Evolutionary conservation across 2,797 vertebrate species (phyloP).

Genomic region (Gambelia wislizenii): DNA sequence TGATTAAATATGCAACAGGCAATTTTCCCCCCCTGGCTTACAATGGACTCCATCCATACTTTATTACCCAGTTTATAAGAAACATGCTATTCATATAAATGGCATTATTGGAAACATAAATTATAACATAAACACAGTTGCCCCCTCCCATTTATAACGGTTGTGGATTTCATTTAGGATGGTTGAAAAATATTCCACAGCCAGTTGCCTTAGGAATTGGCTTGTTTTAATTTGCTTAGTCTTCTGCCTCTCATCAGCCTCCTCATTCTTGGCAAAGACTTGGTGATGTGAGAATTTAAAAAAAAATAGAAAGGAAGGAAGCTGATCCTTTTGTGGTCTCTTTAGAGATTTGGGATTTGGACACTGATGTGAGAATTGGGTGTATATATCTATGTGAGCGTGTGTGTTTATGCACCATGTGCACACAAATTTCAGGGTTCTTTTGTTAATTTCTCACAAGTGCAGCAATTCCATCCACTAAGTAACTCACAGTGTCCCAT

Average conservation of each 20-base stretch:
- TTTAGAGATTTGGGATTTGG: slow-evolving; percentile 33
- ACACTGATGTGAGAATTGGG: slow-evolving; percentile 1
- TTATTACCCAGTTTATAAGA: slow-evolving; percentile 69
- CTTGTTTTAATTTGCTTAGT: slow-evolving; percentile 49
- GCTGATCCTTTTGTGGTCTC: background rate
- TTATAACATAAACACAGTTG: slow-evolving; percentile 41
- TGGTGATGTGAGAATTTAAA: slow-evolving; percentile 17
- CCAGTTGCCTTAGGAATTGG: slow-evolving; percentile 45
- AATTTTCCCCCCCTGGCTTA: slow-evolving; percentile 4
- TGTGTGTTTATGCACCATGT: background rate
- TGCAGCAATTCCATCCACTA: slow-evolving; percentile 37
- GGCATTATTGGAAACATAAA: slow-evolving; percentile 67
- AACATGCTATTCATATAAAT: slow-evolving; percentile 67
- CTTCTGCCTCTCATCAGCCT: slow-evolving; percentile 51
- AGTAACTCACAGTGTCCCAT: slow-evolving; percentile 16
- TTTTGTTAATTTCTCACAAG: slow-evolving; percentile 5
- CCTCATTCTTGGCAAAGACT: slow-evolving; percentile 39
- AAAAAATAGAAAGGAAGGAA: slow-evolving; percentile 47
- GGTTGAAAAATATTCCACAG: slow-evolving; percentile 7
- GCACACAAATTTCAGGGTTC: background rate
- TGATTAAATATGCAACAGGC: slow-evolving; percentile 68
- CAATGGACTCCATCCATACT: slow-evolving; percentile 51
- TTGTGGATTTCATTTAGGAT: slow-evolving; percentile 55
- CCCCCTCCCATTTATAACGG: slow-evolving; percentile 35
- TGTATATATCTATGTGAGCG: background rate